Evolutionary conservation across 2,797 vertebrate species (phyloP).

Genomic region (Gymnothorax reevesii): DNA sequence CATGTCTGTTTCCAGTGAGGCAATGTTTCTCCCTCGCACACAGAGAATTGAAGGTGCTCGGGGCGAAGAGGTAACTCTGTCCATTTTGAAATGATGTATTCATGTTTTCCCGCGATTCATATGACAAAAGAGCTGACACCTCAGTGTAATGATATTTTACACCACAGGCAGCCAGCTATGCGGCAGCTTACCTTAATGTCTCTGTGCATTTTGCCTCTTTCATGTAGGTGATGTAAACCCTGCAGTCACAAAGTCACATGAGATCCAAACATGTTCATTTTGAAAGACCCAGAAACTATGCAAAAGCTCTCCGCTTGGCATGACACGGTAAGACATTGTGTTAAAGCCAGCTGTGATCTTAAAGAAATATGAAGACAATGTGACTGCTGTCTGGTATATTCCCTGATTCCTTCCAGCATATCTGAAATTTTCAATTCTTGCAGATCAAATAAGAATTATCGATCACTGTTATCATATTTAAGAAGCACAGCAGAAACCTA

Average conservation of each 20-base stretch:
- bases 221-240: conserved; percentile 85
- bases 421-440: neutral
- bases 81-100: neutral
- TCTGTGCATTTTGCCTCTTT: conserved; percentile 87
- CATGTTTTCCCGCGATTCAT: neutral
- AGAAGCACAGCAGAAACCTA: conserved; percentile 40
- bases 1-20: neutral
- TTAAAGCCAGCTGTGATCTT: neutral
- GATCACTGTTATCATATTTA: neutral
- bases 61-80: neutral
- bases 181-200: conserved; percentile 81
- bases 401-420: too few relatives aligned
- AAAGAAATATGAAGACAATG: neutral
- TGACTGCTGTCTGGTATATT: neutral
- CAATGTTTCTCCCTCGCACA: neutral
- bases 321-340: neutral
- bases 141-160: too few relatives aligned
- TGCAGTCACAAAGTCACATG: conserved; percentile 45
- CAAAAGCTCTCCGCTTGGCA: neutral
- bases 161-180: neutral
- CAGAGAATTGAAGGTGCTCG: neutral
- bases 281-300: neutral
- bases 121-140: neutral
- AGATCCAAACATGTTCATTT: neutral
- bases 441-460: neutral